These are phyloP conservation scores for Scolanthus callimorphus DNA, from an alignment of 92 coral and sea anemone species.

Conservation along the genomic window DNA sequence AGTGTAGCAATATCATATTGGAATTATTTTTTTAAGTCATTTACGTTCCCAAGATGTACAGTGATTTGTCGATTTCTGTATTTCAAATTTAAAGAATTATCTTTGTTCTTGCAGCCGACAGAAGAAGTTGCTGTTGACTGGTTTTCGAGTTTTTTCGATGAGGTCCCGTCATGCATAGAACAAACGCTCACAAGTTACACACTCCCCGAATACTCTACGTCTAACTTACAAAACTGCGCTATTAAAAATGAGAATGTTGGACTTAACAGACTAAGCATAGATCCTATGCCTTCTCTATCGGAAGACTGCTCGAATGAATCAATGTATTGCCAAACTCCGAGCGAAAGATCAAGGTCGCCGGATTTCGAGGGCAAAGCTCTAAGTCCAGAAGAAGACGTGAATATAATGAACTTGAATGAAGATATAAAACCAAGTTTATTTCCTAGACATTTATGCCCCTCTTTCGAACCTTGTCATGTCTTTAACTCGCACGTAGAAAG, in stretches of 20 bases:
- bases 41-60: too few relatives aligned
- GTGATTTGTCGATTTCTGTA: too few relatives aligned
- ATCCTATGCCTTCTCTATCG: conserved; percentile 72
- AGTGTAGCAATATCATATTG: too few relatives aligned
- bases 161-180: conserved; percentile 61
- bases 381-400: conserved; percentile 36
- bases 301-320: conserved; percentile 92
- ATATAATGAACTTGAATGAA: too few relatives aligned
- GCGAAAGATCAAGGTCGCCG: conserved; percentile 47
- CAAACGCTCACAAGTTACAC: conserved; percentile 46
- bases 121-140: conserved; percentile 96
- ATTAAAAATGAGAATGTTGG: conserved; percentile 51
- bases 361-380: conserved; percentile 48
- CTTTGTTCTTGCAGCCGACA: conserved; percentile 57
- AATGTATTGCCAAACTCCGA: conserved; percentile 82
- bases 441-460: conserved; percentile 42
- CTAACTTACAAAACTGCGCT: conserved; percentile 38
- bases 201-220: conserved; percentile 71
- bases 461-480: conserved; percentile 34
- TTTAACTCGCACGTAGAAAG: conserved; percentile 45
- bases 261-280: conserved; percentile 74
- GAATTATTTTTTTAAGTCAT: too few relatives aligned
- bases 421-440: conserved; percentile 56
- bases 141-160: conserved; percentile 92
- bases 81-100: too few relatives aligned